These are phyloP conservation scores for Brachionus plicatilis DNA, from an alignment of 1,140 invertebrate genomes.

Conservation along the genomic window DNA sequence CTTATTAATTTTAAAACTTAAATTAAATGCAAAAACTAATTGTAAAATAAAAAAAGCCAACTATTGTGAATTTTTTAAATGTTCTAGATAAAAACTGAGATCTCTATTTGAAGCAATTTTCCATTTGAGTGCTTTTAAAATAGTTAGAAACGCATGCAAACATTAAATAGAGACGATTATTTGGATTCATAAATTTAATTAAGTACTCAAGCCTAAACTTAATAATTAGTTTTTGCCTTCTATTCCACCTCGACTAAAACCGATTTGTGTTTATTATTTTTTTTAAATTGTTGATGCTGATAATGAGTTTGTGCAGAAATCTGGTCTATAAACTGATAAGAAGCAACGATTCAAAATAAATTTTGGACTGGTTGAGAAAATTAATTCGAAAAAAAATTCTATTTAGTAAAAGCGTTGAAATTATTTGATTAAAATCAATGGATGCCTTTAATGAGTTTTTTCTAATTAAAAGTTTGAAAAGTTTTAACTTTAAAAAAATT, in stretches of 20 bases:
- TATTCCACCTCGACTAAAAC: not conserved
- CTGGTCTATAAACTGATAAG: not conserved
- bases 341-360: not conserved
- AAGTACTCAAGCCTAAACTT: not conserved
- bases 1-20: not conserved
- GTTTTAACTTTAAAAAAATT: too few relatives aligned
- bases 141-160: not conserved
- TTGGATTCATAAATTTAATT: not conserved
- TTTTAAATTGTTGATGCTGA: not conserved
- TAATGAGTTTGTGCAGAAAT: not conserved
- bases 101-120: not conserved
- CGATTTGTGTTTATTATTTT: not conserved
- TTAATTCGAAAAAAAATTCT: not conserved
- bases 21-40: not conserved
- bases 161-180: not conserved
- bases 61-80: not conserved
- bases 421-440: not conserved
- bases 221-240: not conserved
- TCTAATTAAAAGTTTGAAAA: too few relatives aligned
- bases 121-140: not conserved
- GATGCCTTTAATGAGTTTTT: too few relatives aligned
- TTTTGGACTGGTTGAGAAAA: not conserved
- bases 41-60: not conserved
- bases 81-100: not conserved
- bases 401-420: not conserved